A percentile compares a stretch with the other conserved stretches of the same genome.
Evolutionary conservation across 2,888 invertebrate genomes (phyloP).

Genomic region (Chironomus tentans): DNA sequence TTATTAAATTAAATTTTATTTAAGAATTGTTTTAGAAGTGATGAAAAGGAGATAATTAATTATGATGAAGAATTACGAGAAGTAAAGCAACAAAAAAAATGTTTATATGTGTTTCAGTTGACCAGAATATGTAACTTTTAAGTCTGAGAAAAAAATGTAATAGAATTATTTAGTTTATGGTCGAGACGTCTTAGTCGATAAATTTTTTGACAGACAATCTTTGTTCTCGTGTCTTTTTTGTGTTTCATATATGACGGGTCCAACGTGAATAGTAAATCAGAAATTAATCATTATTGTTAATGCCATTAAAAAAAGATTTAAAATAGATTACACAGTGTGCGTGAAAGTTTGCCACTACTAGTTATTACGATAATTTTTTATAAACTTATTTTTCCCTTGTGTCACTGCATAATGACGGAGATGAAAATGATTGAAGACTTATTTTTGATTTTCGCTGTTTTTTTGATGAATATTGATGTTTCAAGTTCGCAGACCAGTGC

Average conservation of each 20-base stretch:
- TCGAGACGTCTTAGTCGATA: not conserved
- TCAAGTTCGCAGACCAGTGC: too few species aligned
- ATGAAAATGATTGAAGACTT: too few species aligned
- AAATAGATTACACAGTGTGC: not conserved
- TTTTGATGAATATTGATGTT: too few species aligned
- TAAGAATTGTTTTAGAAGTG: not conserved
- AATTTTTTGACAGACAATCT: not conserved
- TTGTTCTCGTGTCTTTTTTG: not conserved
- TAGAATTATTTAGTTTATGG: not conserved
- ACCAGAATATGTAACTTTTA: not conserved
- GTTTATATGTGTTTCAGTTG: not conserved
- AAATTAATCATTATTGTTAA: not conserved
- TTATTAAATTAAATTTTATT: not conserved
- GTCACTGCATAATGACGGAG: too few species aligned
- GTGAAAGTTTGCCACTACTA: not conserved
- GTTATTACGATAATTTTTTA: not conserved
- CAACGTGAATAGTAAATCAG: not conserved
- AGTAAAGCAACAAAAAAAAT: not conserved
- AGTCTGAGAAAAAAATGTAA: not conserved
- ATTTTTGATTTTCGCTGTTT: too few species aligned
- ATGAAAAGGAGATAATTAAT: not conserved
- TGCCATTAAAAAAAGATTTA: not conserved
- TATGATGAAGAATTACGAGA: not conserved
- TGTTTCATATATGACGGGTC: slow-evolving; percentile 1
- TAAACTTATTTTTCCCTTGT: too few species aligned